Evolutionary conservation across 2,113 vertebrate species (phyloP).

Genomic region (Barnardius zonarius): DNA sequence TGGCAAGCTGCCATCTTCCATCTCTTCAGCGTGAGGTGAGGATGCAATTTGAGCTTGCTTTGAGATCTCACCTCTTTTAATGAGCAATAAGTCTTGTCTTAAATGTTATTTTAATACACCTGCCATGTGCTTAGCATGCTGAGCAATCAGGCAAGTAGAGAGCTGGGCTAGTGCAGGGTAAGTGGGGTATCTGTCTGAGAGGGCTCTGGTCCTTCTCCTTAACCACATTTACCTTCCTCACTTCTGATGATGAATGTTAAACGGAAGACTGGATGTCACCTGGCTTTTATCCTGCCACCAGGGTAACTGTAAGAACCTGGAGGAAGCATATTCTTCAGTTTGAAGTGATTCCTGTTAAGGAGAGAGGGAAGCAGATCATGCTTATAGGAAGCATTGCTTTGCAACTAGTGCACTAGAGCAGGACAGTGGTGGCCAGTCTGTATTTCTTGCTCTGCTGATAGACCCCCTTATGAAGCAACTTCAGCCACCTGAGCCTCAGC

Average conservation of each 20-base stretch:
- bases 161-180: neutral
- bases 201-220: neutral
- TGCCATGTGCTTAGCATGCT: neutral
- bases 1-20: neutral
- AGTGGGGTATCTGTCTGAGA: neutral
- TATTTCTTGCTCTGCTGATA: neutral
- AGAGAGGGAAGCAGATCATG: neutral
- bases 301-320: neutral
- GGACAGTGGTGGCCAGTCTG: neutral
- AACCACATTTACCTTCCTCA: neutral
- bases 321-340: neutral
- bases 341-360: neutral
- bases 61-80: neutral
- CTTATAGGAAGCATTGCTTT: neutral
- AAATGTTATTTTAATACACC: constrained; percentile 20
- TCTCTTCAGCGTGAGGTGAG: neutral
- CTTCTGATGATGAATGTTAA: neutral
- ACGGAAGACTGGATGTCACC: neutral
- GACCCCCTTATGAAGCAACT: neutral
- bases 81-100: neutral
- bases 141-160: neutral
- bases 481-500: neutral
- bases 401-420: neutral
- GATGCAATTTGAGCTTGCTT: neutral
- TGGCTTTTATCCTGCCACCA: neutral